Evolutionary conservation across 2,113 vertebrate genomes (phyloP).

Genomic region (Procavia capensis): DNA sequence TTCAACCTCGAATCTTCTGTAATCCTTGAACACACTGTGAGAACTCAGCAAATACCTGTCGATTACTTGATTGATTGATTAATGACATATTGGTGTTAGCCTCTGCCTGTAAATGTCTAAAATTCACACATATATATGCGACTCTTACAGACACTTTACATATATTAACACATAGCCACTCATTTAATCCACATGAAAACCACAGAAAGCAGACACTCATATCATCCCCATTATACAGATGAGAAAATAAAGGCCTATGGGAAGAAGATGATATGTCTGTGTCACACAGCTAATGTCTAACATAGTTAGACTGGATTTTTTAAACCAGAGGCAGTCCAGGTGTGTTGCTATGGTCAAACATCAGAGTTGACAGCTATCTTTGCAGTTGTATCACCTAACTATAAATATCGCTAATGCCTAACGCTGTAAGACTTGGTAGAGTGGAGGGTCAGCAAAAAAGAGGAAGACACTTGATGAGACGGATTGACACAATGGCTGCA

Average conservation of each 20-base stretch:
- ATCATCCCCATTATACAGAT: too few species aligned
- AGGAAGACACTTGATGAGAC: too few species aligned
- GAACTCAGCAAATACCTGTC: neutral
- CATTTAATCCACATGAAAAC: neutral
- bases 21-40: neutral
- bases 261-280: neutral
- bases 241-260: too few species aligned
- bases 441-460: too few species aligned
- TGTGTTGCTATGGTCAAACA: neutral
- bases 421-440: too few species aligned
- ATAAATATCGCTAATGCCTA: neutral
- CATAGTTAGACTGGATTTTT: neutral
- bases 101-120: neutral
- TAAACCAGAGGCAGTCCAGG: neutral
- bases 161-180: neutral
- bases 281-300: neutral
- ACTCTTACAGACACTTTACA: neutral
- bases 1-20: neutral
- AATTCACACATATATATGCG: neutral
- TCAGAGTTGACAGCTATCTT: neutral
- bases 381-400: neutral
- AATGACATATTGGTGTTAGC: neutral
- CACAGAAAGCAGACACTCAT: neutral
- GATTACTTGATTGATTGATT: neutral
- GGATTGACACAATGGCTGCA: too few species aligned